phyloP scores from a whole-genome alignment of 1,140 invertebrate genomes.

The Mylabris phalerata region DNA sequence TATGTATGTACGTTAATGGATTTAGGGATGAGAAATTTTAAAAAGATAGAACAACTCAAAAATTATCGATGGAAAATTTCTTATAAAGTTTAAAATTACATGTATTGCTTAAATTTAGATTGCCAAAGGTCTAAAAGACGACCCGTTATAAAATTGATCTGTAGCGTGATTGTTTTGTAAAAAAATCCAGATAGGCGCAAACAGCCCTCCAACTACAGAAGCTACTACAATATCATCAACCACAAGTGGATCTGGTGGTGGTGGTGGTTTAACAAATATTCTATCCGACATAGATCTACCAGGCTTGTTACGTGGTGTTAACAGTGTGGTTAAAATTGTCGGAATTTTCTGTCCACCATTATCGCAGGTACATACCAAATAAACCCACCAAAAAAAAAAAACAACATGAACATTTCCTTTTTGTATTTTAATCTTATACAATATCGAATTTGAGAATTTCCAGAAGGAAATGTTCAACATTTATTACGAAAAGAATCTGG shows the following conservation, averaged over 20 bases:
- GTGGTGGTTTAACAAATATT: constrained; percentile 29
- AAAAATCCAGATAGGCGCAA: constrained; percentile 8
- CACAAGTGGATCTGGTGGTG: neutral
- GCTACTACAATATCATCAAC: neutral
- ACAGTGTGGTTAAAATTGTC: constrained; percentile 33
- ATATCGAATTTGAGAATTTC: too few species aligned
- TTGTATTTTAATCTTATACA: too few species aligned
- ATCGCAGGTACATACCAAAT: constrained; percentile 32
- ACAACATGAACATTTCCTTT: neutral
- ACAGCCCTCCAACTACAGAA: constrained; percentile 1
- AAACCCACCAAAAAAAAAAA: neutral
- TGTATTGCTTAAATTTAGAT: too few species aligned
- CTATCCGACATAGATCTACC: constrained; percentile 33
- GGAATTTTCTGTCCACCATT: constrained; percentile 36
- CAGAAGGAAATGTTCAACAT: neutral
- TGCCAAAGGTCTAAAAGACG: too few species aligned
- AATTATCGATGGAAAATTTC: too few species aligned
- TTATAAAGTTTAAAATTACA: too few species aligned
- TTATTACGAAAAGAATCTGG: neutral
- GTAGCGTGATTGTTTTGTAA: neutral
- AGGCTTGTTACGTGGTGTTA: constrained; percentile 32
- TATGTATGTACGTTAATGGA: too few species aligned
- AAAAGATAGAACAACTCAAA: too few species aligned
- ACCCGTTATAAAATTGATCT: too few species aligned
- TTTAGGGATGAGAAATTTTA: too few species aligned